A percentile compares a stretch with the other conserved stretches of the same genome.
These are phyloP conservation scores for Porphyrio hochstetteri DNA, from an alignment of 2,113 vertebrate species.

Conservation along the genomic window DNA sequence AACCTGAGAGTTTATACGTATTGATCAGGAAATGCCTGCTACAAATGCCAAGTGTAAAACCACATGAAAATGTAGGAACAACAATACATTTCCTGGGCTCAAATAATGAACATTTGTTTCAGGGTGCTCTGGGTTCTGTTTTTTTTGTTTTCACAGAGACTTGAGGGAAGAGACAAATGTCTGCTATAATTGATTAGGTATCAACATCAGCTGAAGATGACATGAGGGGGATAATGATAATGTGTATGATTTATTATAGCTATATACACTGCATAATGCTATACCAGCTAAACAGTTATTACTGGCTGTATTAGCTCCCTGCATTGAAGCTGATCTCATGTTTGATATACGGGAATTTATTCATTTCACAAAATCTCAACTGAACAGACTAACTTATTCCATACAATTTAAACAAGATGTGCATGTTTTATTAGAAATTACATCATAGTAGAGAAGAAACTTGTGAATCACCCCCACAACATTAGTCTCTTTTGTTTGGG, in stretches of 20 bases:
- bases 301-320: not conserved
- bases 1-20: not conserved
- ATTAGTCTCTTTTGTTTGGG: not conserved
- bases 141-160: not conserved
- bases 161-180: not conserved
- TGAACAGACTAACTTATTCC: not conserved
- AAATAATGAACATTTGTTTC: not conserved
- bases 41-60: not conserved
- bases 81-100: not conserved
- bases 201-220: conserved; percentile 22
- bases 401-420: not conserved
- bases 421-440: not conserved
- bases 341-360: not conserved
- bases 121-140: not conserved
- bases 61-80: not conserved
- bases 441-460: not conserved
- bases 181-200: not conserved
- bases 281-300: not conserved
- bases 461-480: not conserved
- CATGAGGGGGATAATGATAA: not conserved
- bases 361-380: not conserved
- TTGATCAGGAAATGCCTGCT: not conserved
- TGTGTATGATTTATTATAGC: not conserved
- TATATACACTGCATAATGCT: not conserved
- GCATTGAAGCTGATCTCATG: not conserved